Evolutionary conservation across 2,797 vertebrate genomes (phyloP).

Genomic region (Sus cebifrons): DNA sequence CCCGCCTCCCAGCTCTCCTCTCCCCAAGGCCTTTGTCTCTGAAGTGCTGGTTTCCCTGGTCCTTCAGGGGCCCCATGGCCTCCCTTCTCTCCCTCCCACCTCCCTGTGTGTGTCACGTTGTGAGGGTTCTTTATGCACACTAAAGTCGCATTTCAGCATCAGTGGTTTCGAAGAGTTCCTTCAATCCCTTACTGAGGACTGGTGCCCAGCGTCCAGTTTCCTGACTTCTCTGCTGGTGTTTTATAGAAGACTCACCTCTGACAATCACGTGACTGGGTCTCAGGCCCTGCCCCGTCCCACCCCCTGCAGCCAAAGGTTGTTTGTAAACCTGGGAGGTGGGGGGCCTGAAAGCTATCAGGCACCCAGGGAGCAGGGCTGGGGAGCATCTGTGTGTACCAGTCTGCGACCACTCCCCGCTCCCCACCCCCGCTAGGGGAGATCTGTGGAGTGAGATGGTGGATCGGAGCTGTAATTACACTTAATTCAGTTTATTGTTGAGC

Average conservation of each 20-base stretch:
- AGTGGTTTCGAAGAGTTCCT: constrained; percentile 53
- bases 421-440: not conserved
- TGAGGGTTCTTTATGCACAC: constrained; percentile 75
- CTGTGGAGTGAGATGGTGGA: not conserved
- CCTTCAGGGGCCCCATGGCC: not conserved
- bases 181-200: constrained; percentile 16
- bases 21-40: constrained; percentile 9
- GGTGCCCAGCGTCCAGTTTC: not conserved
- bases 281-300: accelerated
- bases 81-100: not conserved
- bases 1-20: not conserved
- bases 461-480: constrained; percentile 69
- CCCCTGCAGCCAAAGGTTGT: not conserved
- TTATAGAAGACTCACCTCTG: not conserved
- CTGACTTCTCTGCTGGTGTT: not conserved
- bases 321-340: not conserved
- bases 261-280: not conserved
- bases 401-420: not conserved
- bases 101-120: not conserved
- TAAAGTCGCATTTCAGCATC: constrained; percentile 77
- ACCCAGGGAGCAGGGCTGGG: not conserved
- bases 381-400: not conserved
- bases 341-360: not conserved
- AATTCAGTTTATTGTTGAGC: constrained; percentile 63
- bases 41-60: not conserved